Evolutionary conservation across 2,797 vertebrate species (phyloP).

Genomic region (Trematomus bernacchii): DNA sequence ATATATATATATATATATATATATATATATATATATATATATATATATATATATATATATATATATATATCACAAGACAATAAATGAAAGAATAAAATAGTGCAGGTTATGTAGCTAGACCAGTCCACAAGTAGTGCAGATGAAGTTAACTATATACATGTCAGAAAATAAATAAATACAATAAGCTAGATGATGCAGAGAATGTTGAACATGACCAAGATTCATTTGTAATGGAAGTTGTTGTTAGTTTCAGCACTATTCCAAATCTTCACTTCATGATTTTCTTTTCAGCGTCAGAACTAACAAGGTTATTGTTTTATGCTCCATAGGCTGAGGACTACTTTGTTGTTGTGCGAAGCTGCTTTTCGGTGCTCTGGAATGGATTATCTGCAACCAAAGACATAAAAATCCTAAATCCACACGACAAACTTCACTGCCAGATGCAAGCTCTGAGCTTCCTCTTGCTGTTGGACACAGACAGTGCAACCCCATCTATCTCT

Average conservation of each 20-base stretch:
- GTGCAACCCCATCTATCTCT: constrained; percentile 8
- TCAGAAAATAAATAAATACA: too few relatives aligned
- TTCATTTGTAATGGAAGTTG: too few relatives aligned
- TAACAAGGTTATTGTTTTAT: constrained; percentile 19
- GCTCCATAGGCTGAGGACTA: constrained; percentile 80
- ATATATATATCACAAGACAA: too few relatives aligned
- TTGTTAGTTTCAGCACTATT: background rate
- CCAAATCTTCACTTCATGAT: background rate
- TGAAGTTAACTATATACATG: too few relatives aligned
- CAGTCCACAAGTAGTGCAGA: too few relatives aligned
- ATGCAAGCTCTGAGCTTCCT: constrained; percentile 89
- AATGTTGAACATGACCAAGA: too few relatives aligned
- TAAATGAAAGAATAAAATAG: too few relatives aligned
- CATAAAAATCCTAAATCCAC: constrained; percentile 30
- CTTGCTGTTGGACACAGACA: constrained; percentile 82
- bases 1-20: too few relatives aligned
- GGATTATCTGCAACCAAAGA: constrained; percentile 57
- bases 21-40: too few relatives aligned
- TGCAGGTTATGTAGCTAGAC: too few relatives aligned
- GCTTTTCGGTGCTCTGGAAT: constrained; percentile 90
- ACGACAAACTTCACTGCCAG: constrained; percentile 74
- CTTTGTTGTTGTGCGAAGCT: constrained; percentile 75
- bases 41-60: too few relatives aligned
- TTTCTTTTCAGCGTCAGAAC: background rate
- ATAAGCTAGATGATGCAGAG: too few relatives aligned